Conservation (phyloP, 2,113 vertebrate species). For the Petrocephalus microphthalmus region DNA sequence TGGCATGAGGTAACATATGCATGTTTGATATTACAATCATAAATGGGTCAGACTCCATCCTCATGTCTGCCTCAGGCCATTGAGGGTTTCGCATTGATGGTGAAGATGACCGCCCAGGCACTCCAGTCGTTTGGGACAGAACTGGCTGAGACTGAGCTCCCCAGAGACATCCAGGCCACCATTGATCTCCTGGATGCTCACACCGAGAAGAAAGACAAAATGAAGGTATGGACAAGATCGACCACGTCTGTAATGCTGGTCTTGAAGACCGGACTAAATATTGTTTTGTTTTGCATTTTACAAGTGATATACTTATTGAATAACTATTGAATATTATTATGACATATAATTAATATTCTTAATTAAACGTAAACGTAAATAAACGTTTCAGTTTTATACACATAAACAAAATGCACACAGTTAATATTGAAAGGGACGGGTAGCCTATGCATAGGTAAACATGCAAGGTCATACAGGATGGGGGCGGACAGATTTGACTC, state of each 20-base stretch:
- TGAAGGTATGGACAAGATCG: constrained; percentile 69
- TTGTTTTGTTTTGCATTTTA: not conserved
- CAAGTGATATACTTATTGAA: not conserved
- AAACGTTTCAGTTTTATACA: not conserved
- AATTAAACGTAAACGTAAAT: too few relatives aligned
- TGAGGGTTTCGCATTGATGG: constrained; percentile 87
- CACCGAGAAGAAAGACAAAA: constrained; percentile 74
- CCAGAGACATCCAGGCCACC: constrained; percentile 82
- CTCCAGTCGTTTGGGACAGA: constrained; percentile 88
- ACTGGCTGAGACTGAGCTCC: constrained; percentile 89
- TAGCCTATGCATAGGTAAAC: not conserved
- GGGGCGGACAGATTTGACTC: not conserved
- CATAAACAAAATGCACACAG: not conserved
- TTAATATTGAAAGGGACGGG: not conserved
- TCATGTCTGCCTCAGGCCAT: constrained; percentile 70
- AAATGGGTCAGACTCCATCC: not conserved
- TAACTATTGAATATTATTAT: not conserved
- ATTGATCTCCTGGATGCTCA: constrained; percentile 71
- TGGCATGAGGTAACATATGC: not conserved
- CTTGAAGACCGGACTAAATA: not conserved
- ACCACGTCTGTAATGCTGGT: not conserved
- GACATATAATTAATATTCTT: not conserved
- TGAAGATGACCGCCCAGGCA: constrained; percentile 86
- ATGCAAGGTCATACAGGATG: not conserved
- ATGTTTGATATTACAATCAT: constrained; percentile 1